phyloP scores from a whole-genome alignment of 2,888 invertebrate species.

The Automeris io region DNA sequence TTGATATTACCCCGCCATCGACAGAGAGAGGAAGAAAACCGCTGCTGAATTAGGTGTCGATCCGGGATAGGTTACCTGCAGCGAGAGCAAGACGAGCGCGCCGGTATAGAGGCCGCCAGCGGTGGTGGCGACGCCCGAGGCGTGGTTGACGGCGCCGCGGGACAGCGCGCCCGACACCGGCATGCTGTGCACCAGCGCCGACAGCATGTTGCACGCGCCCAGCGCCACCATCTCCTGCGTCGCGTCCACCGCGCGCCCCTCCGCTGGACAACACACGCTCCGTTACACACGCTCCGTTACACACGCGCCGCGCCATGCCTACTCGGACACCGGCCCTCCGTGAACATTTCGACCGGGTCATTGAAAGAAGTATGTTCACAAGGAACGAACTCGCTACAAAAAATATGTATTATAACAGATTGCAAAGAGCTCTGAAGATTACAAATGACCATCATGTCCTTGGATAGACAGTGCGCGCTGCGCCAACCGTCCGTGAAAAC shows the following conservation, averaged over 20 bases:
- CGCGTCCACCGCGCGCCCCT: slow-evolving; percentile 88
- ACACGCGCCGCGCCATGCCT: neutral
- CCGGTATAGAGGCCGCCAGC: slow-evolving; percentile 91
- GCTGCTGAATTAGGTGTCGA: too few relatives aligned
- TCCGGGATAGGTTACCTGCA: slow-evolving; percentile 48
- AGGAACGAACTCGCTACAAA: too few relatives aligned
- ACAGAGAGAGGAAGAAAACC: too few relatives aligned
- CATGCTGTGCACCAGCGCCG: slow-evolving; percentile 93
- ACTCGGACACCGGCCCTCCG: too few relatives aligned
- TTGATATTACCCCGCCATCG: too few relatives aligned
- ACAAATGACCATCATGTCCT: too few relatives aligned
- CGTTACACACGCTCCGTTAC: neutral
- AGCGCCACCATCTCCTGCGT: slow-evolving; percentile 94
- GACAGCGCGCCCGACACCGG: slow-evolving; percentile 94
- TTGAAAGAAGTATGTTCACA: too few relatives aligned
- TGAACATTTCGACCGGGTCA: too few relatives aligned
- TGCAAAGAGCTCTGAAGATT: too few relatives aligned
- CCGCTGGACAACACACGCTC: slow-evolving; percentile 63
- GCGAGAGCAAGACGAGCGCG: slow-evolving; percentile 62
- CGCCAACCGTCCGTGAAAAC: too few relatives aligned
- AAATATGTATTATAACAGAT: too few relatives aligned
- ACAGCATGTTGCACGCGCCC: slow-evolving; percentile 89
- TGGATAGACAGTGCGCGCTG: too few relatives aligned
- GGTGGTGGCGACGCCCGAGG: slow-evolving; percentile 92
- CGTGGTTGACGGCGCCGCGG: slow-evolving; percentile 95